Evolutionary conservation across 2,888 invertebrate species (phyloP).

Genomic region (Metellina segmentata): DNA sequence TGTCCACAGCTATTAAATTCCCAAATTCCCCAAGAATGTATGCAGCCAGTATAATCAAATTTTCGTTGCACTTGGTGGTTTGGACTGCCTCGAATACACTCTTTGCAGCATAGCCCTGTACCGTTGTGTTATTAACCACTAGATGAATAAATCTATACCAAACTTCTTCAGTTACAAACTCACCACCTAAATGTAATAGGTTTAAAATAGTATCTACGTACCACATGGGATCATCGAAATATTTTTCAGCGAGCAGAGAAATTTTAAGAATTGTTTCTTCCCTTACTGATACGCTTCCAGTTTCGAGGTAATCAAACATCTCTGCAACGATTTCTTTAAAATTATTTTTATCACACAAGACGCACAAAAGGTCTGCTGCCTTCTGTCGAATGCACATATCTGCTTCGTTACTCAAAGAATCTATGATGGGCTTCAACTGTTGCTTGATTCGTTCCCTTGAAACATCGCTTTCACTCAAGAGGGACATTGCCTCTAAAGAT

Average conservation of each 20-base stretch:
- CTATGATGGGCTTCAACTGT: conserved; percentile 3
- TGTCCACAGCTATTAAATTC: conserved; percentile 43
- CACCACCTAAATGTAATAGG: conserved; percentile 19
- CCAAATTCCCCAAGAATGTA: conserved; percentile 68
- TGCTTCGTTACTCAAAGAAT: conserved; percentile 15
- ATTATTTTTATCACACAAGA: conserved; percentile 43
- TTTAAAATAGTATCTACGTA: conserved; percentile 53
- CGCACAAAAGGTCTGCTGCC: conserved; percentile 40
- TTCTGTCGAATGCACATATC: conserved; percentile 44
- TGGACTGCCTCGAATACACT: conserved; percentile 7
- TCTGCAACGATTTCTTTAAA: conserved; percentile 30
- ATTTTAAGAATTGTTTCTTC: conserved; percentile 44
- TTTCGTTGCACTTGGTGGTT: not conserved
- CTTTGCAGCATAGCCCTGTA: conserved; percentile 39
- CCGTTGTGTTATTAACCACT: not conserved
- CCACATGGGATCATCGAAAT: not conserved
- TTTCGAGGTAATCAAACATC: conserved; percentile 39
- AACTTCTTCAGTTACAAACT: conserved; percentile 21
- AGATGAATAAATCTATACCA: conserved; percentile 39
- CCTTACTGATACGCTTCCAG: not conserved
- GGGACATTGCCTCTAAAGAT: conserved; percentile 44
- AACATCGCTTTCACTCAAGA: not conserved
- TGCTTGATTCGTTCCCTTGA: conserved; percentile 13
- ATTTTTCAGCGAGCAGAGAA: conserved; percentile 40
- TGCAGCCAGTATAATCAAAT: conserved; percentile 29